Evolutionary conservation across 2,888 invertebrate genomes (phyloP), one percentile per base, ranked within the genome.

Genomic region (Drosophila flavopinicola): DNA sequence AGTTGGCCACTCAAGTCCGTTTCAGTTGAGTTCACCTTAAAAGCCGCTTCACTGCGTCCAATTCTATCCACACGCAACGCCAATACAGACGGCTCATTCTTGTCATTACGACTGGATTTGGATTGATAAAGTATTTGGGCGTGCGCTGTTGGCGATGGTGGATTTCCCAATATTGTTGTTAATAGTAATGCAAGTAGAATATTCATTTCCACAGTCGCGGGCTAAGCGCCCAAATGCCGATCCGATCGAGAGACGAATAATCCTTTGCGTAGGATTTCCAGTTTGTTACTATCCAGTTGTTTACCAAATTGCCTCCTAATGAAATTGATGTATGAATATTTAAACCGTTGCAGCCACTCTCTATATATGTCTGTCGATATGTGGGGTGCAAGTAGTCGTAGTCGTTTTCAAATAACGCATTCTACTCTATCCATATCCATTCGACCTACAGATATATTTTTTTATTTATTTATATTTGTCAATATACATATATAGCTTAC

Each of bases 131-230:
- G 27, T 51, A 35, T 20, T 37, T 56, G 54, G n/a, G 24, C 49
- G n/a, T 39, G 48, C 4, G 24, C 48, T 9, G 20, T 30, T 15
- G n/a, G 20, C 27, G 33, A 20, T 11, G 33, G 39, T 20, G 23
- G 47, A 63, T 48, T 52, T 63, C 30, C 58, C 29, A 74, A 44
- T 47, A 27, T 73, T 57, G 61, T 51, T 25, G 53, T 35, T 47
- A 57, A 32, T 45, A 80, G 24, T 29, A 66, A 45, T 29, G 51
- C 67, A 35, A 66, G 41, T 63, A 74, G 38, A 17, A 83, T 76
- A 83, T 83, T 61, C 80, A 80, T 80, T 42, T 64, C 79, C 65
- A 72, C 52, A 48, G 57, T 57, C 57, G 23, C 56, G n/a, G 30
- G 20, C 13, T 35, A 57, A 51, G 44, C 47, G 53, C 68, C 63